phyloP scores from a whole-genome alignment of 2,113 vertebrate species.

The Artemisiospiza belli region DNA sequence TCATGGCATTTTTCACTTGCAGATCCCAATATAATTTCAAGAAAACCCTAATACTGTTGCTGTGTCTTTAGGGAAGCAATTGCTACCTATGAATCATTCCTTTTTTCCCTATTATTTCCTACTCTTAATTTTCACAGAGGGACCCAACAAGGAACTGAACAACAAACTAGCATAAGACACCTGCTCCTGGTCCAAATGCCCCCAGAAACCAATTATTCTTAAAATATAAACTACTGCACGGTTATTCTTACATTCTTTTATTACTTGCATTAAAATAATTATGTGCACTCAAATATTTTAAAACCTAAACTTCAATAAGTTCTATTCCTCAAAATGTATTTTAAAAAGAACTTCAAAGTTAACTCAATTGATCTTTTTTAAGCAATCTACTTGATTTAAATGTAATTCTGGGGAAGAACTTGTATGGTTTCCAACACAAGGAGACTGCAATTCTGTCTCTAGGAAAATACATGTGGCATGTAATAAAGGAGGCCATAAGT shows the following conservation, averaged over 20 bases:
- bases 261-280: neutral
- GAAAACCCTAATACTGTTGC: neutral
- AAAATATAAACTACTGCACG: neutral
- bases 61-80: fast-evolving
- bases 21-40: neutral
- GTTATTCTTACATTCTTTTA: neutral
- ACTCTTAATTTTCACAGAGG: neutral
- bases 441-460: neutral
- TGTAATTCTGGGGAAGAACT: neutral
- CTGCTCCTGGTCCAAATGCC: neutral
- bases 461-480: neutral
- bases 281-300: neutral
- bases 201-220: neutral
- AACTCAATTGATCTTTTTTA: neutral
- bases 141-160: neutral
- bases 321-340: neutral
- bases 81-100: fast-evolving
- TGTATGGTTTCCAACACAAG: neutral
- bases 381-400: neutral
- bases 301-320: neutral
- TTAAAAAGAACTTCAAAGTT: neutral
- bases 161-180: neutral
- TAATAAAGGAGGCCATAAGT: neutral
- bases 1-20: neutral
- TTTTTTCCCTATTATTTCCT: neutral